Conservation (phyloP, 2,113 vertebrate species). For the Colinus virginianus region DNA sequence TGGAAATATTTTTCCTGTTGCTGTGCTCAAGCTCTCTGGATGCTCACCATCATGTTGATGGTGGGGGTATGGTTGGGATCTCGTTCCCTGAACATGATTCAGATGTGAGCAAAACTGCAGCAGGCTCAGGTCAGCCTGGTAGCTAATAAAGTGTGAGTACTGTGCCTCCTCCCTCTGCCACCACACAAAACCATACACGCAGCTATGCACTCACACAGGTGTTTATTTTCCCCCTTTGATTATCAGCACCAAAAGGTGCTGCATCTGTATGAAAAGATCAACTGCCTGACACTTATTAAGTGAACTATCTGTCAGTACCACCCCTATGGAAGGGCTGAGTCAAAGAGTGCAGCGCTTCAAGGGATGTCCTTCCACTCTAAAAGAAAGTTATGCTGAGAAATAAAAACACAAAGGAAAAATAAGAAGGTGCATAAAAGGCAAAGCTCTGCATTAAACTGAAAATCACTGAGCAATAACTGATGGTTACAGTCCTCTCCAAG, state of each 20-base stretch:
- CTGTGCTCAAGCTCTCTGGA: background rate
- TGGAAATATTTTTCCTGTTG: background rate
- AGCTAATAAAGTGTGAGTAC: background rate
- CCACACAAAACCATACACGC: background rate
- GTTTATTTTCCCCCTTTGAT: accelerated
- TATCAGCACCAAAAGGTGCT: accelerated
- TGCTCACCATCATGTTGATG: accelerated
- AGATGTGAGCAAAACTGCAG: accelerated
- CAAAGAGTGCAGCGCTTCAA: accelerated
- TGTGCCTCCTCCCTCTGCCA: background rate
- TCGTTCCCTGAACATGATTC: background rate
- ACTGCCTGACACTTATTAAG: background rate
- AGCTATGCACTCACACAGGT: background rate
- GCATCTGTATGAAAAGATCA: accelerated
- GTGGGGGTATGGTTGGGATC: accelerated
- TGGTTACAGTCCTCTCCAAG: background rate
- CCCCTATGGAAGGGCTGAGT: background rate
- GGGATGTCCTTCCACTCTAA: background rate
- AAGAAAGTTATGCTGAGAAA: background rate
- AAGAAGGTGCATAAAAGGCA: conserved; percentile 1
- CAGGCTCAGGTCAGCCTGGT: accelerated
- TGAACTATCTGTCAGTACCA: background rate
- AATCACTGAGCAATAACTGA: conserved; percentile 1
- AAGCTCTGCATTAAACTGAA: background rate
- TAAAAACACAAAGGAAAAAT: background rate